Conservation (phyloP, 2,797 vertebrate species). For the Tenualosa thibaudeaui region DNA sequence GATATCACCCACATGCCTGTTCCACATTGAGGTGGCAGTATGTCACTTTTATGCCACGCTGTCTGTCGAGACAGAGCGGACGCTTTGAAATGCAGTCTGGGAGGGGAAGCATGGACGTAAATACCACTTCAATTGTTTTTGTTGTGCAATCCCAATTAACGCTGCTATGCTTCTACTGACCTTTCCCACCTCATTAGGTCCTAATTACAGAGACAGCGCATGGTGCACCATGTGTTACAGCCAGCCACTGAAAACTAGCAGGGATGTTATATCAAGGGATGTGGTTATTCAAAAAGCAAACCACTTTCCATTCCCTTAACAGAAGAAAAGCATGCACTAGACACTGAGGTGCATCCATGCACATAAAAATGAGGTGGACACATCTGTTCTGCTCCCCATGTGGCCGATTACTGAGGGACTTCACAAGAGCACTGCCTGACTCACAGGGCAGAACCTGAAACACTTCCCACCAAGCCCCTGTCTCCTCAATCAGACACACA, state of each 20-base stretch:
- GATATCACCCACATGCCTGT: background rate
- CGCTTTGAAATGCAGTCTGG: background rate
- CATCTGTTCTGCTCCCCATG: background rate
- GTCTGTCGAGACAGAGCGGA: background rate
- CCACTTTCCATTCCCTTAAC: background rate
- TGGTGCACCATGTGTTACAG: background rate
- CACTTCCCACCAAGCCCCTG: background rate
- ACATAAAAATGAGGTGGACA: background rate
- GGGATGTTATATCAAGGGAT: background rate
- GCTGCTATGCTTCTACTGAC: background rate
- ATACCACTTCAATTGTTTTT: background rate
- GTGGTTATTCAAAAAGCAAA: background rate
- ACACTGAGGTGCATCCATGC: background rate
- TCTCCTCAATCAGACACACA: background rate
- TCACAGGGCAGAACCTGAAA: background rate
- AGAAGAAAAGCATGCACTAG: background rate
- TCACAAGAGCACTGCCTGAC: background rate
- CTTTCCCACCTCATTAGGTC: slow-evolving; percentile 14
- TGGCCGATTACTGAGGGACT: background rate
- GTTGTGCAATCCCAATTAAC: background rate
- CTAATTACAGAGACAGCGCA: background rate
- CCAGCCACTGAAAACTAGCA: background rate
- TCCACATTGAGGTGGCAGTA: no score
- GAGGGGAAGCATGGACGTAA: background rate
- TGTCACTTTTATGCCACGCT: background rate